Base-by-base conservation (phyloP, 2,113 vertebrate species). In the Scortum barcoo region DNA sequence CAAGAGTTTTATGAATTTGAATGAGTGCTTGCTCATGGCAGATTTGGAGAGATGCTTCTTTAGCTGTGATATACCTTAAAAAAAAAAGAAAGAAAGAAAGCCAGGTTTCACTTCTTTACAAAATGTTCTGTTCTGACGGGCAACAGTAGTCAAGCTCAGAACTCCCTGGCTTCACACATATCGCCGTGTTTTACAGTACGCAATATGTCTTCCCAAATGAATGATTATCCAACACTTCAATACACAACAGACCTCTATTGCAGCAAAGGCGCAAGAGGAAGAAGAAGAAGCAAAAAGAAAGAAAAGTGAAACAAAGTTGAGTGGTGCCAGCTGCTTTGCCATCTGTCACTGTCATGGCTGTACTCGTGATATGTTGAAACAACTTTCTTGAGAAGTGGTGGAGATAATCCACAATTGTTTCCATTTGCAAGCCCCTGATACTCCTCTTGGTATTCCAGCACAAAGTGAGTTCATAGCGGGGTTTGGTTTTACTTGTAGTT, bases 301-400 rank as follows among this genome's bases (percentile, higher is more conserved):
- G 86, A 92, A 85, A 91, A 92, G 88, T 90, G 92, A 92, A 92
- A 93, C 84, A 88, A 92, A 91, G 89, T 92, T 92, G 93, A 95
- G 91, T 80, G 88, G 87, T 91, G 91, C 93, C 94, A 95, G 94
- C 93, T 95, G 95, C 94, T 92, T 88, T 88, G 89, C 94, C 95
- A 96, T 95, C 95, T 95, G 95, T 95, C 94, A 94, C 91, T 93
- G 94, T 95, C 93, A 93, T 81, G 90, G 87, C 83, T 88, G 74
- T 63, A 90, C 86, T 92, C 81, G 88, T 90, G 92, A 95, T 92
- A 93, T 92, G 91, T 92, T 91, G 84, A 93, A 92, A 89, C 85
- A 90, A 92, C 92, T 94, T 95, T 89, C 86, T 88, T 90, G 82
- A 91, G 84, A 94, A 92, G 92, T 84, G 89, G 79, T 76, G 75